Conservation (phyloP, 2,113 vertebrate species). For the Sardina pilchardus region DNA sequence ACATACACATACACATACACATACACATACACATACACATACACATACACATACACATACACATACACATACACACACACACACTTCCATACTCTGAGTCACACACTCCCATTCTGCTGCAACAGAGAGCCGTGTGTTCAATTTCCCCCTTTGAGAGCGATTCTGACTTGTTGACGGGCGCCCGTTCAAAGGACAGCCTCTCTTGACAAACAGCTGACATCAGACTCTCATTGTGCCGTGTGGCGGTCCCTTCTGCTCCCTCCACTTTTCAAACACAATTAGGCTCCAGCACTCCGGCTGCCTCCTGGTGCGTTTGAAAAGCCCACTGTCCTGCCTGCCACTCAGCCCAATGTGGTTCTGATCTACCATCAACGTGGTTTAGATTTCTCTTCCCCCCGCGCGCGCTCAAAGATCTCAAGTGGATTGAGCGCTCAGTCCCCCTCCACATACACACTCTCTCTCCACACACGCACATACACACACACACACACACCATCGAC, state of each 20-base stretch:
- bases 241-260: slow-evolving; percentile 41
- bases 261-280: slow-evolving; percentile 62
- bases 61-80: not conserved
- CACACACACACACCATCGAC: not conserved
- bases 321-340: not conserved
- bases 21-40: not conserved
- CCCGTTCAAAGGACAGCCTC: slow-evolving; percentile 33
- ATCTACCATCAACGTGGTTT: slow-evolving; percentile 52
- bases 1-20: not conserved
- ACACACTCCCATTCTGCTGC: not conserved
- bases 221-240: slow-evolving; percentile 50
- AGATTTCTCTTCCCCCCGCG: slow-evolving; percentile 42
- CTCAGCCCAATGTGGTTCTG: slow-evolving; percentile 59
- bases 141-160: not conserved
- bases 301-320: not conserved
- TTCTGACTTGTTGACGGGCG: slow-evolving; percentile 2
- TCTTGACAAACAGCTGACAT: slow-evolving; percentile 58
- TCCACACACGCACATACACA: not conserved
- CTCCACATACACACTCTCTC: not conserved
- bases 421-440: not conserved
- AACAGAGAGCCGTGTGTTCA: not conserved
- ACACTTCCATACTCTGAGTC: not conserved
- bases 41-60: not conserved
- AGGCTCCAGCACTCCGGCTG: slow-evolving; percentile 55
- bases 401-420: not conserved